Percentiles rank a stretch among this genome's conserved stretches.
phyloP scores from a whole-genome alignment of 2,888 invertebrate genomes.

The Pegoplata infirma region DNA sequence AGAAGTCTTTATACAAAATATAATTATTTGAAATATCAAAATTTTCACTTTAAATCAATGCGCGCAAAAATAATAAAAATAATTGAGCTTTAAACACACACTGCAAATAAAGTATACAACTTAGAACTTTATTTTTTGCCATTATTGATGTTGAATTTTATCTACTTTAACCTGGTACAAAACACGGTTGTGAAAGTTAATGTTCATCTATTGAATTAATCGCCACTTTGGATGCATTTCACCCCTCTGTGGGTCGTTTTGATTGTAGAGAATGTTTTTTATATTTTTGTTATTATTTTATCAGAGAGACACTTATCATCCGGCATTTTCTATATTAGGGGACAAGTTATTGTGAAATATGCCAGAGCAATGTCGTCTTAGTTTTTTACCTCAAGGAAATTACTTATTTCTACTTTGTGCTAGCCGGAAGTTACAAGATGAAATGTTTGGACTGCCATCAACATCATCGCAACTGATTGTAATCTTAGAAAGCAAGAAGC shows the following conservation, averaged over 20 bases:
- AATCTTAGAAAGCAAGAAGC: neutral
- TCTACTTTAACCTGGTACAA: too few relatives aligned
- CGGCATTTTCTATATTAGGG: constrained; percentile 7
- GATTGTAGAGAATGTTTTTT: neutral
- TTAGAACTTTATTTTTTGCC: too few relatives aligned
- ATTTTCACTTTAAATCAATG: too few relatives aligned
- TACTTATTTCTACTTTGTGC: neutral
- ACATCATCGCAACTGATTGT: neutral
- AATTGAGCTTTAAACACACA: too few relatives aligned
- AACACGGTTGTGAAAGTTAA: too few relatives aligned
- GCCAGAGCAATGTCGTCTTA: neutral
- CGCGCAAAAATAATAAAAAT: too few relatives aligned
- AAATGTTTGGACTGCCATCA: constrained; percentile 8
- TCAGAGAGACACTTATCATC: neutral
- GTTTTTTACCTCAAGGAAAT: constrained; percentile 13
- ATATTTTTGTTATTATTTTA: neutral
- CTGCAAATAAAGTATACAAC: too few relatives aligned
- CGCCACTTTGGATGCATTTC: too few relatives aligned
- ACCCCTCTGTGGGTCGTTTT: neutral
- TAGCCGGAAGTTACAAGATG: constrained; percentile 24
- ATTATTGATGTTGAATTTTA: too few relatives aligned
- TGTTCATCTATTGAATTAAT: too few relatives aligned
- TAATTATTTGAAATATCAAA: too few relatives aligned
- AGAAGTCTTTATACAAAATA: too few relatives aligned
- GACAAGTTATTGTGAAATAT: neutral